Percentiles rank a stretch among this genome's conserved stretches.
phyloP scores from a whole-genome alignment of 2,797 vertebrate species.

The Parambassis ranga region DNA sequence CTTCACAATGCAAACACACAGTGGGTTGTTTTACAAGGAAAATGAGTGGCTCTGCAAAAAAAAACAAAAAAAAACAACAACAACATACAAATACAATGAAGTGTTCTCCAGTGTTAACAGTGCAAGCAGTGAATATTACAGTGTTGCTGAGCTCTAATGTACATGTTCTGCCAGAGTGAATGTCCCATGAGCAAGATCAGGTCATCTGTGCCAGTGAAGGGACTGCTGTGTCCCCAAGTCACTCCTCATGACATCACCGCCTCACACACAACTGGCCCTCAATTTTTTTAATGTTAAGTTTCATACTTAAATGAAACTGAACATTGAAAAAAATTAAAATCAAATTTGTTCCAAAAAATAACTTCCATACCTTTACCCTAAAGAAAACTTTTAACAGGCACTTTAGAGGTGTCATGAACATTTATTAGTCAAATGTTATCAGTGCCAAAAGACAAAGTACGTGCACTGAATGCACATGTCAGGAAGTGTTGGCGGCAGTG shows the following conservation, averaged over 20 bases:
- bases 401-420: no score
- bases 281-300: no score
- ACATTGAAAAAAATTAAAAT: neutral
- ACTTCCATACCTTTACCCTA: no score
- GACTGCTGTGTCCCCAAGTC: constrained; percentile 4
- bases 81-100: neutral
- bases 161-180: constrained; percentile 1
- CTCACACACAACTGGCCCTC: no score
- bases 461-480: no score
- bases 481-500: neutral
- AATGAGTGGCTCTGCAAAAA: neutral
- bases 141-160: neutral
- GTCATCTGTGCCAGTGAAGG: constrained; percentile 6
- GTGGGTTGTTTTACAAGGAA: constrained; percentile 16
- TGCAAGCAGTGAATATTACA: neutral
- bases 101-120: neutral
- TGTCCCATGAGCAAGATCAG: constrained; percentile 18
- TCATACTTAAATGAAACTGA: neutral
- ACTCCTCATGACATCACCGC: constrained; percentile 28
- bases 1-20: constrained; percentile 24
- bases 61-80: neutral
- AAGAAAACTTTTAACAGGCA: no score
- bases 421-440: no score
- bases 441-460: no score
- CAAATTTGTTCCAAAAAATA: neutral